Evolutionary conservation across 2,888 invertebrate species (phyloP).

Genomic region (Mylabris sibirica): DNA sequence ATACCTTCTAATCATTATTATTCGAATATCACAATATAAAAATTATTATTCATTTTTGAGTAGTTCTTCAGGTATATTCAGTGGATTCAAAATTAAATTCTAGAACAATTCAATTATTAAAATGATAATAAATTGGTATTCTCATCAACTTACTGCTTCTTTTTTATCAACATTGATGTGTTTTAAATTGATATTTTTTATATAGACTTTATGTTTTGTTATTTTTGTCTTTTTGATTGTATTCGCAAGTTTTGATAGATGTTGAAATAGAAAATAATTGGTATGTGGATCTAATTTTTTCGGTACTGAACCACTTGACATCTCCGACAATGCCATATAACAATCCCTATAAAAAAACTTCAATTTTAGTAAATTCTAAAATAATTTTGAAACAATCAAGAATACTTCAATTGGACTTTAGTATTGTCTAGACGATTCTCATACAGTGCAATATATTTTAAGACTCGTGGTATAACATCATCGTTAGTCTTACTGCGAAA

Average conservation of each 20-base stretch:
- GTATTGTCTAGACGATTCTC: slow-evolving; percentile 43
- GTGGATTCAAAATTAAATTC: slow-evolving; percentile 36
- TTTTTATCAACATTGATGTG: slow-evolving; percentile 16
- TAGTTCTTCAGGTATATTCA: slow-evolving; percentile 35
- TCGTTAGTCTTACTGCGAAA: neutral
- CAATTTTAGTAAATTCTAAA: neutral
- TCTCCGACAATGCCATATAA: slow-evolving; percentile 43
- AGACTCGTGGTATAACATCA: slow-evolving; percentile 46
- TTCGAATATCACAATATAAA: neutral
- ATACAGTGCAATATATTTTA: slow-evolving; percentile 57
- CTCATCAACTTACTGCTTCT: slow-evolving; percentile 30
- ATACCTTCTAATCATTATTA: neutral
- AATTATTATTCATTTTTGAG: slow-evolving; percentile 17
- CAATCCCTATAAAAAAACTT: slow-evolving; percentile 40
- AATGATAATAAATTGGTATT: neutral
- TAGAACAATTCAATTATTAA: slow-evolving; percentile 19
- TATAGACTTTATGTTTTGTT: slow-evolving; percentile 29
- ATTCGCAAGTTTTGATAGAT: slow-evolving; percentile 40
- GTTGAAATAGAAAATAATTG: slow-evolving; percentile 37
- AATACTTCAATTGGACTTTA: slow-evolving; percentile 48
- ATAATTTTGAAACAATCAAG: neutral
- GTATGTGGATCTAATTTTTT: slow-evolving; percentile 39
- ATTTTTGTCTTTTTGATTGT: slow-evolving; percentile 38
- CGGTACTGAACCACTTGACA: slow-evolving; percentile 41
- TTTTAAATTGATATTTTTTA: slow-evolving; percentile 28